phyloP scores from a whole-genome alignment of 2,113 vertebrate genomes.

The Thoracochromis brauschi region DNA sequence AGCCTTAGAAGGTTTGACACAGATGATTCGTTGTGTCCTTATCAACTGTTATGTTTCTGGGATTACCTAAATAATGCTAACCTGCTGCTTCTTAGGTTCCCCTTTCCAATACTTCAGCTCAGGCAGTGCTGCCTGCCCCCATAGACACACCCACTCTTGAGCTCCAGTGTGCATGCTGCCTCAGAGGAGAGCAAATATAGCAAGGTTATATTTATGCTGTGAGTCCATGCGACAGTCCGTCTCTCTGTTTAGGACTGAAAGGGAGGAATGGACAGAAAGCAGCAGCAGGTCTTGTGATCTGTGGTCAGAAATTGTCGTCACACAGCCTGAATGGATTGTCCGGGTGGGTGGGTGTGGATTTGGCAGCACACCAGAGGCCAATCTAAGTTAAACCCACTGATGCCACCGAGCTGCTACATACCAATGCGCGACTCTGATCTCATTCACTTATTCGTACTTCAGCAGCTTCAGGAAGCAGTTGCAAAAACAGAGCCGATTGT shows the following conservation, averaged over 20 bases:
- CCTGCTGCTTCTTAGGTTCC: not conserved
- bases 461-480: not conserved
- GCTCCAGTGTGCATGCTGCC: conserved; percentile 30
- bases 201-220: conserved; percentile 59
- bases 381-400: not conserved
- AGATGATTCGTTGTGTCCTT: not conserved
- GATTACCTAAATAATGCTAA: not conserved
- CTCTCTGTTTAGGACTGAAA: conserved; percentile 38
- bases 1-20: not conserved
- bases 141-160: conserved; percentile 25
- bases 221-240: conserved; percentile 50
- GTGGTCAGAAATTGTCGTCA: conserved; percentile 32
- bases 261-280: conserved; percentile 24
- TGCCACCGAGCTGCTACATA: conserved; percentile 15
- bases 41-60: not conserved
- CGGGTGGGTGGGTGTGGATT: not conserved
- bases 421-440: conserved; percentile 4
- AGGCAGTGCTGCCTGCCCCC: not conserved
- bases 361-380: not conserved
- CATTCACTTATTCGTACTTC: not conserved
- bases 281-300: conserved; percentile 44
- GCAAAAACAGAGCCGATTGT: not conserved
- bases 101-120: not conserved
- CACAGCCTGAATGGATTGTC: not conserved
- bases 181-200: conserved; percentile 58